phyloP scores from a whole-genome alignment of 2,797 vertebrate species.

The Oryzias sinensis region DNA sequence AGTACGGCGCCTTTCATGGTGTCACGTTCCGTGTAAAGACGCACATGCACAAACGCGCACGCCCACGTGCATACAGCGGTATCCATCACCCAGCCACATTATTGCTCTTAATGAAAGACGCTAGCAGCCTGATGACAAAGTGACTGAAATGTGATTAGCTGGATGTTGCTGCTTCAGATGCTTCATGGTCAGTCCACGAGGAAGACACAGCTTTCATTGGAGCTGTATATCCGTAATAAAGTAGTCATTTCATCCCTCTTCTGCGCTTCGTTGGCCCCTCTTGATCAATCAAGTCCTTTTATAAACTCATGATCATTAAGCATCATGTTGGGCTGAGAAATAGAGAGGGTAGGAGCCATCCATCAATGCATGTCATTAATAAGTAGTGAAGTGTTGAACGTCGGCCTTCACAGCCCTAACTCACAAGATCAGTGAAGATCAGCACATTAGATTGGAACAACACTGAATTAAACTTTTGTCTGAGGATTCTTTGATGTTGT shows the following conservation, averaged over 20 bases:
- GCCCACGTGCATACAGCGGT: conserved; percentile 67
- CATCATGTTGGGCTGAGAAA: conserved; percentile 75
- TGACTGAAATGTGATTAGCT: conserved; percentile 90
- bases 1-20: conserved; percentile 74
- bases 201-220: conserved; percentile 59
- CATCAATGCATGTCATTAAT: conserved; percentile 77
- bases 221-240: conserved; percentile 83
- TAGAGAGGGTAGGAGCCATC: conserved; percentile 69
- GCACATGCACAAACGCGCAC: conserved; percentile 34
- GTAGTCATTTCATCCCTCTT: conserved; percentile 83
- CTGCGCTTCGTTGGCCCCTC: conserved; percentile 72
- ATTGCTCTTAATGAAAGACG: conserved; percentile 92
- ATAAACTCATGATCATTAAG: conserved; percentile 88
- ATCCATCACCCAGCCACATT: conserved; percentile 91
- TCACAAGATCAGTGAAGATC: conserved; percentile 64
- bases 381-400: conserved; percentile 60
- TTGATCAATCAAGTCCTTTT: conserved; percentile 87
- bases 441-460: conserved; percentile 38
- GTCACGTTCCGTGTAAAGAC: conserved; percentile 82
- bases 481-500: conserved; percentile 20
- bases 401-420: conserved; percentile 57
- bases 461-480: conserved; percentile 55
- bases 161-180: conserved; percentile 65
- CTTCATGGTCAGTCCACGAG: conserved; percentile 62
- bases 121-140: conserved; percentile 88